These are phyloP conservation scores for Acholoe squamosa DNA, from an alignment of 2,888 invertebrate genomes.

Conservation along the genomic window DNA sequence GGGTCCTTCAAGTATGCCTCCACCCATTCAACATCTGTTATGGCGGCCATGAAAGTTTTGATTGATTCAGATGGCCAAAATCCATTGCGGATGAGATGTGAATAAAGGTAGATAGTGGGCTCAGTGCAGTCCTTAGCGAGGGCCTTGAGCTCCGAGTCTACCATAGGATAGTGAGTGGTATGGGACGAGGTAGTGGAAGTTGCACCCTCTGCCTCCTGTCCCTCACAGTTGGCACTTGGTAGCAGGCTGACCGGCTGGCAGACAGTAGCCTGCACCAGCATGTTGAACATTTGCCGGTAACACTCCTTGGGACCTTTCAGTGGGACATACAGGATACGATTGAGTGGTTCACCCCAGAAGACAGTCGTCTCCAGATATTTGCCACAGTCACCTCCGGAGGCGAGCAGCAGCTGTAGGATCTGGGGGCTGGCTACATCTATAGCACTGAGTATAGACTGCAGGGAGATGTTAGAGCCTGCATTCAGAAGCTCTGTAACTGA, in stretches of 20 bases:
- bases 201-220: background rate
- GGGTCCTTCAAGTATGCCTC: slow-evolving; percentile 67
- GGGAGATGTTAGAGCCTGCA: slow-evolving; percentile 59
- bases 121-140: slow-evolving; percentile 69
- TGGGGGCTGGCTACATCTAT: slow-evolving; percentile 71
- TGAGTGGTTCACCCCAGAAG: slow-evolving; percentile 71
- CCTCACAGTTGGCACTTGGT: background rate
- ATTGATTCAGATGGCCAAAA: slow-evolving; percentile 67
- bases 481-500: slow-evolving; percentile 61
- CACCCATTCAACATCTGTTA: slow-evolving; percentile 64
- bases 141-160: slow-evolving; percentile 67
- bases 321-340: slow-evolving; percentile 68
- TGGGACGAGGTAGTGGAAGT: background rate
- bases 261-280: slow-evolving; percentile 69
- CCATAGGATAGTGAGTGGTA: slow-evolving; percentile 54
- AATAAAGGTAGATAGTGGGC: slow-evolving; percentile 67
- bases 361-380: slow-evolving; percentile 62
- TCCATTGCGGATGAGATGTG: slow-evolving; percentile 68
- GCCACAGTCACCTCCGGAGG: slow-evolving; percentile 70
- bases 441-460: slow-evolving; percentile 68
- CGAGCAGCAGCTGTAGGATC: slow-evolving; percentile 69
- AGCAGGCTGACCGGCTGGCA: slow-evolving; percentile 63
- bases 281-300: slow-evolving; percentile 69
- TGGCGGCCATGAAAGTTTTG: slow-evolving; percentile 53
- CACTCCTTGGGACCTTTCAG: slow-evolving; percentile 69